A percentile compares a stretch with the other conserved stretches of the same genome.
Conservation (phyloP, 2,113 vertebrate genomes). For the Paedocypris sp. region DNA sequence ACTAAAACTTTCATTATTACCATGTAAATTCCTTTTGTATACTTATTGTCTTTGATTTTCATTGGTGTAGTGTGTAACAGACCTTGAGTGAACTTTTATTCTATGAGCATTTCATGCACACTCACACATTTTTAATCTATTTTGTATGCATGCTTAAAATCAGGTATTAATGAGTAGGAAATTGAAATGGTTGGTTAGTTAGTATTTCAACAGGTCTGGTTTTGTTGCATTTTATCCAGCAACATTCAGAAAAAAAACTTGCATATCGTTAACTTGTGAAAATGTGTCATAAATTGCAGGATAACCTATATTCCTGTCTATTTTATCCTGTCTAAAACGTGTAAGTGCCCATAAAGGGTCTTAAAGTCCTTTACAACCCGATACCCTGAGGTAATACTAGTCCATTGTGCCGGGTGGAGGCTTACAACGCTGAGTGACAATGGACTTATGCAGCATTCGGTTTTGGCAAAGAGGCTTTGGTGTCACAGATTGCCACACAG, state of each 20-base stretch:
- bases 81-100: too few relatives aligned
- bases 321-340: conserved; percentile 52
- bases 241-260: background rate
- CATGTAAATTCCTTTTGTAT: too few relatives aligned
- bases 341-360: conserved; percentile 39
- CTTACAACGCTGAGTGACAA: conserved; percentile 52
- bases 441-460: conserved; percentile 40
- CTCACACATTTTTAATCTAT: too few relatives aligned
- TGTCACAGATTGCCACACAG: conserved; percentile 26
- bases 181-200: too few relatives aligned
- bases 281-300: conserved; percentile 43
- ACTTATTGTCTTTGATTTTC: too few relatives aligned
- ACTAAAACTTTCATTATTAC: too few relatives aligned
- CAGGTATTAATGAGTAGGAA: too few relatives aligned
- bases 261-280: conserved; percentile 15
- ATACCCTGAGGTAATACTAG: conserved; percentile 21
- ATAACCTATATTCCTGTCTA: conserved; percentile 55
- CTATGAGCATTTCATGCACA: too few relatives aligned
- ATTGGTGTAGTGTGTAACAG: too few relatives aligned
- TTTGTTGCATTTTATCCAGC: background rate
- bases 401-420: conserved; percentile 38
- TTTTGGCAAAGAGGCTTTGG: conserved; percentile 32
- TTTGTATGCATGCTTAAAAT: too few relatives aligned
- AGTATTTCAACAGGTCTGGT: too few relatives aligned
- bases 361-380: conserved; percentile 12